Conservation (phyloP, 2,888 invertebrate species). For the Pinctada fucata region DNA sequence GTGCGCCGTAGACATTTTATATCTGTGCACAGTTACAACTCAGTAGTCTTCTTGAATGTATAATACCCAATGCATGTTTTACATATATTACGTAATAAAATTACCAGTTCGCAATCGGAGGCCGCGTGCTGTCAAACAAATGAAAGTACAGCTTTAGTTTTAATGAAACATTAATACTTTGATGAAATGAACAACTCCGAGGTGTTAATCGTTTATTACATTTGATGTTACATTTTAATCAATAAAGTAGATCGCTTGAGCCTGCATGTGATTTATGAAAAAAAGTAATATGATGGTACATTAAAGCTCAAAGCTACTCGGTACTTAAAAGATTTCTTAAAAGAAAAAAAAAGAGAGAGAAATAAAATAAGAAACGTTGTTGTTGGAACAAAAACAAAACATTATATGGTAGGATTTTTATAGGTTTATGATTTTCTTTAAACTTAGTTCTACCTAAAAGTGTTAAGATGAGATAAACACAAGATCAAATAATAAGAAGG, state of each 20-base stretch:
- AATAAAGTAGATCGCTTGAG: neutral
- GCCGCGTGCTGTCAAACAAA: neutral
- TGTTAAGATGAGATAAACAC: no score
- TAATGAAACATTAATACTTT: slow-evolving; percentile 3
- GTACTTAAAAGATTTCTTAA: no score
- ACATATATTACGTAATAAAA: neutral
- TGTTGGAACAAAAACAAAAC: no score
- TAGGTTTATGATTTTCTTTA: no score
- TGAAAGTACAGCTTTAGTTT: neutral
- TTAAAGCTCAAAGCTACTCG: no score
- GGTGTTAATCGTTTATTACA: slow-evolving; percentile 1
- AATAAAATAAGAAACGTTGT: no score
- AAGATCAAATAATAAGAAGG: no score
- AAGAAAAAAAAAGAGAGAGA: no score
- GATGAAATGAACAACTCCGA: slow-evolving; percentile 1
- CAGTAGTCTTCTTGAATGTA: neutral
- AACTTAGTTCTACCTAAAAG: no score
- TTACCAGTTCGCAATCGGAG: neutral
- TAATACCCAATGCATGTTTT: slow-evolving; percentile 8
- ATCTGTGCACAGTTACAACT: neutral
- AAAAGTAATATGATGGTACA: neutral
- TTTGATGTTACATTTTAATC: neutral
- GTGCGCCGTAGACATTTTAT: slow-evolving; percentile 25
- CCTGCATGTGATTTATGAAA: neutral
- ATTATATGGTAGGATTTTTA: no score